These are phyloP conservation scores for Xenopus borealis DNA, from an alignment of 2,113 vertebrate species.

Conservation along the genomic window DNA sequence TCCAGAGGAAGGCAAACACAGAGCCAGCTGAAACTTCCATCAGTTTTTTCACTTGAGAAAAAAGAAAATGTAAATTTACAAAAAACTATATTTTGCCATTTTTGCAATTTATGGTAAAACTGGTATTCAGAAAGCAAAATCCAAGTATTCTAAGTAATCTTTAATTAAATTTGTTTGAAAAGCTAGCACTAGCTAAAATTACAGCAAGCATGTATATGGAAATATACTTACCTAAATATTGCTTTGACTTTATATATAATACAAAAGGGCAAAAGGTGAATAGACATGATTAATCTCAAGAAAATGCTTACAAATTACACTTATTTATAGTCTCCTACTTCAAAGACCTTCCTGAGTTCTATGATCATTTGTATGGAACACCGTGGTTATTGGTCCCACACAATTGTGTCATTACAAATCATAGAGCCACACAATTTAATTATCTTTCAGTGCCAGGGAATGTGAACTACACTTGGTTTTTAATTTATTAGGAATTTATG, in stretches of 20 bases:
- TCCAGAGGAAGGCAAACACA: no score
- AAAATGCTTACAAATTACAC: conserved; percentile 44
- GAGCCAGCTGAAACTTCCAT: no score
- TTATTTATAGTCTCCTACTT: conserved; percentile 48
- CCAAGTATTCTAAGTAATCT: no score
- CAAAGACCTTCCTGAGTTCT: conserved; percentile 47
- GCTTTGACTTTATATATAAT: neutral
- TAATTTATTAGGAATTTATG: conserved; percentile 55
- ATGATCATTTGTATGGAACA: conserved; percentile 59
- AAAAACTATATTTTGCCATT: no score
- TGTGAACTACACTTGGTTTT: conserved; percentile 50
- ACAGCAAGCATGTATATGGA: no score
- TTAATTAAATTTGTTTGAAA: no score
- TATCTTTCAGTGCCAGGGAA: conserved; percentile 51
- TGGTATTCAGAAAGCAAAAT: no score
- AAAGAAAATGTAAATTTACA: no score
- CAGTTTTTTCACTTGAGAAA: no score
- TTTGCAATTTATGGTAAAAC: no score
- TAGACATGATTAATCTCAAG: conserved; percentile 48
- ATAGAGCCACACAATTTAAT: conserved; percentile 58
- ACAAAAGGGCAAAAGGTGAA: conserved; percentile 26
- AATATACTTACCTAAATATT: no score
- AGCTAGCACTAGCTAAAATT: no score
- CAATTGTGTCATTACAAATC: conserved; percentile 59
- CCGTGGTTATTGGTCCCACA: conserved; percentile 53